Base-by-base conservation (phyloP, 2,113 vertebrate species). In the Ascaphus truei region DNA sequence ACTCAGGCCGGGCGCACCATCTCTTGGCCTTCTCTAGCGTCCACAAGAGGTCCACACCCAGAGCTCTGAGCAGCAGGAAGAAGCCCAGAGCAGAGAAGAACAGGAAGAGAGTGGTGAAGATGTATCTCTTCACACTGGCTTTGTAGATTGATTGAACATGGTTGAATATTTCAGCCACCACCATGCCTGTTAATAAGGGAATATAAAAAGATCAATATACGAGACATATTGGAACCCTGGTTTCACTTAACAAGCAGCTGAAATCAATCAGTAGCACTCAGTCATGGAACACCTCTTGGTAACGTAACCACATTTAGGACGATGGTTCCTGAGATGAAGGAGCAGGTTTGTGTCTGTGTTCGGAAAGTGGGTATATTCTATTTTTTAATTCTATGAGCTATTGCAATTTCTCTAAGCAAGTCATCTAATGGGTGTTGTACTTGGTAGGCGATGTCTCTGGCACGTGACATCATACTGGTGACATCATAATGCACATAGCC, bases 21-120 rank as follows among this genome's bases (percentile, higher is more conserved):
- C 71, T 87, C 85, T 81, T 89, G 7, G 96, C 96, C 73, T 90
- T 96, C 73, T 94, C 95, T 76, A 98, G 76, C 0, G 96, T 96
- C 96, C 96, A 98, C 31, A 98, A 89, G 72, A 98, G 88, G 80
- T 98, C 96, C 56, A 98, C 93, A 0, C 92, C 94, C 0, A 96
- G 16, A 0, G 20, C 72, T 63, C 82, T 89, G n/a, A 98, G 90
- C 71, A 96, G 80, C 50, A 97, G 73, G 73, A 96, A 98, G 84
- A 98, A 94, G 18, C 95, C 94, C 29, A 96, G 79, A 1, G 96
- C 93, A 0, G 94, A 95, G 73, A 83, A 85, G 37, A 95, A 93
- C 73, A 98, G 83, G 86, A 92, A 91, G 68, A 92, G 12, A 1
- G 93, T 95, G n/a, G 87, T 75, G 77, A 83, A 81, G 75, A 92